These are phyloP conservation scores for Eristalis intricaria DNA, from an alignment of 2,888 invertebrate species.

Conservation along the genomic window DNA sequence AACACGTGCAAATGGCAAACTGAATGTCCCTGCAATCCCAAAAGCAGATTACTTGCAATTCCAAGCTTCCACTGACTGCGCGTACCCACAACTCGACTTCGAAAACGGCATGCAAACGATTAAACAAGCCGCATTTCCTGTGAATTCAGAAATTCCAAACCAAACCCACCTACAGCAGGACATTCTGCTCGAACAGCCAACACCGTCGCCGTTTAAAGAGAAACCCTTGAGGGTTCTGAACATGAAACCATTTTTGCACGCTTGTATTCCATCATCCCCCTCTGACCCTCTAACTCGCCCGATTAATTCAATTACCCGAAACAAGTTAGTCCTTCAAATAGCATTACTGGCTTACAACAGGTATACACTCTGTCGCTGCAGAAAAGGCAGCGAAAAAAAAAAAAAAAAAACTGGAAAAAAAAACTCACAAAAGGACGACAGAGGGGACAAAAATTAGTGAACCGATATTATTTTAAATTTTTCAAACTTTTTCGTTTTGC, in stretches of 20 bases:
- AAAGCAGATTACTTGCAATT: too few relatives aligned
- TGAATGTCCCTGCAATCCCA: too few relatives aligned
- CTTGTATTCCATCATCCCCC: slow-evolving; percentile 14
- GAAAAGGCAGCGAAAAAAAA: not conserved
- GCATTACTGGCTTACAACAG: slow-evolving; percentile 53
- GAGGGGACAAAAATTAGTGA: slow-evolving; percentile 43
- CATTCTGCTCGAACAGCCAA: too few relatives aligned
- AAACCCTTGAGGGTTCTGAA: not conserved
- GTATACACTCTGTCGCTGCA: slow-evolving; percentile 1
- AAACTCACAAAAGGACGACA: slow-evolving; percentile 14
- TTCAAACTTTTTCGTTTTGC: slow-evolving; percentile 13
- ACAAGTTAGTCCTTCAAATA: slow-evolving; percentile 26
- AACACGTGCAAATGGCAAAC: too few relatives aligned
- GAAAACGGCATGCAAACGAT: too few relatives aligned
- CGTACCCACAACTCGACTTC: too few relatives aligned
- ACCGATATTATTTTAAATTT: slow-evolving; percentile 50
- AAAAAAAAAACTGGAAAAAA: too few relatives aligned
- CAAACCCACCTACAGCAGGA: too few relatives aligned
- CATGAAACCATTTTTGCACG: not conserved
- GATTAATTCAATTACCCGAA: slow-evolving; percentile 67
- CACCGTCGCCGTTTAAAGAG: not conserved
- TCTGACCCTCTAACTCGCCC: slow-evolving; percentile 30
- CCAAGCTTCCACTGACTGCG: too few relatives aligned
- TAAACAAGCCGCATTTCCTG: too few relatives aligned
- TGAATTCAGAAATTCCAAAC: too few relatives aligned